Evolutionary conservation across 2,888 invertebrate genomes (phyloP).

Genomic region (Graphium colonna): DNA sequence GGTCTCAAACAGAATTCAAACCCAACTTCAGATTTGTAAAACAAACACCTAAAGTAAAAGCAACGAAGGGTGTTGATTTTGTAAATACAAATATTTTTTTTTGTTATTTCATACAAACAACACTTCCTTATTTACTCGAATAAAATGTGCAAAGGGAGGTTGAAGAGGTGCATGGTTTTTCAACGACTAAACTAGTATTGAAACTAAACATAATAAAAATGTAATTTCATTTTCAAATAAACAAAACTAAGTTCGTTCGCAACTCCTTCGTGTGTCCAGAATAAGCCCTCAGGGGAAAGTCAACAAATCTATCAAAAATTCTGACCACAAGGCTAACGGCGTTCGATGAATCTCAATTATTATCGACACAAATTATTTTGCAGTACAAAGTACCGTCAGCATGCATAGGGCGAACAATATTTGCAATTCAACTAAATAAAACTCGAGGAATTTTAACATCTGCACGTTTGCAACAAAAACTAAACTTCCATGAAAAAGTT

Average conservation of each 20-base stretch:
- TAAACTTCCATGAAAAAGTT: background rate
- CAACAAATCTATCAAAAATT: constrained; percentile 54
- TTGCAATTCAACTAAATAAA: background rate
- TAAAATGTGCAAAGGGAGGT: too few relatives aligned
- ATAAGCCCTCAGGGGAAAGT: constrained; percentile 59
- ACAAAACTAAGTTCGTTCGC: background rate
- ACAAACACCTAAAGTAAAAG: too few relatives aligned
- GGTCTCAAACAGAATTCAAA: too few relatives aligned
- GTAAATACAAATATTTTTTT: too few relatives aligned
- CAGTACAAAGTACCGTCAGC: background rate
- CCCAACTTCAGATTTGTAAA: too few relatives aligned
- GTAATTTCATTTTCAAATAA: background rate
- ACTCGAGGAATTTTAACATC: background rate
- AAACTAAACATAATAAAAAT: too few relatives aligned
- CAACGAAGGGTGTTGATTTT: too few relatives aligned
- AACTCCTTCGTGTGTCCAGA: constrained; percentile 36
- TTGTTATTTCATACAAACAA: too few relatives aligned
- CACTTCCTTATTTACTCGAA: too few relatives aligned
- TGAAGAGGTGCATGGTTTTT: too few relatives aligned
- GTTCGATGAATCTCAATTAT: constrained; percentile 46
- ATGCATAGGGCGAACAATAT: background rate
- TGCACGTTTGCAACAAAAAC: background rate
- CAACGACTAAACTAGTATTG: too few relatives aligned
- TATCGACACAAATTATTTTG: constrained; percentile 32
- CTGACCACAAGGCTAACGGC: constrained; percentile 42